Base-by-base conservation (phyloP, 2,888 invertebrate species). In the Mimumesa dahlbomi region DNA sequence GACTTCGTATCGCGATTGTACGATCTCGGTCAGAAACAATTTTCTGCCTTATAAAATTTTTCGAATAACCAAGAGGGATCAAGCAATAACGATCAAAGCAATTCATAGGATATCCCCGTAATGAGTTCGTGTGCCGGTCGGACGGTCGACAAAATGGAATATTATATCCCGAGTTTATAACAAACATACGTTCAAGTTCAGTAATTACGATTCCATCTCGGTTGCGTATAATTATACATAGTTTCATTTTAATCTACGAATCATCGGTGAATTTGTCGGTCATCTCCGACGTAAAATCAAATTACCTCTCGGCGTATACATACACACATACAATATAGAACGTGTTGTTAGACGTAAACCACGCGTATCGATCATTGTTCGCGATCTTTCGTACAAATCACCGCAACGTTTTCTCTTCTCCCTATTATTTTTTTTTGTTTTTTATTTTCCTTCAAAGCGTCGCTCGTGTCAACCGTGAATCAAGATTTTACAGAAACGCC, bases 191-290 rank as follows among this genome's bases (percentile, higher is more conserved):
- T 57, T 5, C 69, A 63, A 53, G 48, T 46, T 18, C 68, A 31
- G 68, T 68, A 70, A 70, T 70, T 68, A 63, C 69, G 52, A 40
- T n/a, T n/a, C n/a, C 48, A 57, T 49, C 63, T 48, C 36, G 43
- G 36, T 16, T 53, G 52, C 68, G 36, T 53, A 45, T 57, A 71
- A 69, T 57, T 69, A 63, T 45, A 54, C 64, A 45, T 57, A 57
- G 53, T 49, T 58, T 43, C 58, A 18, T 58, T 69, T 65, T 59
- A 58, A 69, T 69, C 53, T 36, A 31, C 43, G 48, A 42, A 56
- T 34, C 31, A 45, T 52, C 42, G 16, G 14, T 13, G 49, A 43
- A 65, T 54, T 54, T 65, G 38, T 46, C 53, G 21, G n/a, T 5
- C n/a, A n/a, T 64, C 52, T 45, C 25, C 49, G 43, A 46, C 43